A percentile compares a stretch with the other conserved stretches of the same genome.
phyloP scores from a whole-genome alignment of 92 coral and sea anemone genomes.

The Micromussa lordhowensis region DNA sequence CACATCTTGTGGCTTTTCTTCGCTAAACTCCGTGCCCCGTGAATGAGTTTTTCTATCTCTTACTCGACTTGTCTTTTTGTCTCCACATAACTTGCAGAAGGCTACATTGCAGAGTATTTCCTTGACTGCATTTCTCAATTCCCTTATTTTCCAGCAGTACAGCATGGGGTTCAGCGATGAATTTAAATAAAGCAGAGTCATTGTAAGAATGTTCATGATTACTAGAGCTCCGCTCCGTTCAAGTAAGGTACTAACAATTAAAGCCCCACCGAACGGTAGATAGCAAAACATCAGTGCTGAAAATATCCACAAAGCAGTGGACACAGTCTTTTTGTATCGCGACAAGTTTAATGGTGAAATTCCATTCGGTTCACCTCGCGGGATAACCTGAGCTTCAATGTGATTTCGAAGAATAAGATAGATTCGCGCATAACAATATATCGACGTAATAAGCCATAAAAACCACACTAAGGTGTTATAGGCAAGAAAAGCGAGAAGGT shows the following conservation, averaged over 20 bases:
- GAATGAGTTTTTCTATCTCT: too few species aligned
- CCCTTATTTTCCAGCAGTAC: neutral
- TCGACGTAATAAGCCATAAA: neutral
- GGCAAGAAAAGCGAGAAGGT: neutral
- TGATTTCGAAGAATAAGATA: neutral
- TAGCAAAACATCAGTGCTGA: neutral
- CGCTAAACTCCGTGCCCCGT: neutral
- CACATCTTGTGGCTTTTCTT: neutral
- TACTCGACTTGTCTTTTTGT: neutral
- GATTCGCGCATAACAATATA: neutral
- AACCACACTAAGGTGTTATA: neutral
- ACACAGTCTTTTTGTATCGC: constrained; percentile 7
- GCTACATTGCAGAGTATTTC: neutral
- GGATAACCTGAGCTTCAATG: neutral
- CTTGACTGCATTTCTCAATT: neutral
- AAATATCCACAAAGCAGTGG: neutral
- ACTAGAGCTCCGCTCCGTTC: neutral
- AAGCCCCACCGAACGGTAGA: neutral
- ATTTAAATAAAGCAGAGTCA: neutral
- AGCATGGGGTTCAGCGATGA: neutral
- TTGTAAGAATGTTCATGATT: neutral
- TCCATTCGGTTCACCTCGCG: neutral
- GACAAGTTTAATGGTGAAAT: neutral
- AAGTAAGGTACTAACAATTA: neutral
- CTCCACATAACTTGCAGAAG: neutral